These are phyloP conservation scores for Chromobotia macracanthus DNA, from an alignment of 2,797 vertebrate species.

Conservation along the genomic window DNA sequence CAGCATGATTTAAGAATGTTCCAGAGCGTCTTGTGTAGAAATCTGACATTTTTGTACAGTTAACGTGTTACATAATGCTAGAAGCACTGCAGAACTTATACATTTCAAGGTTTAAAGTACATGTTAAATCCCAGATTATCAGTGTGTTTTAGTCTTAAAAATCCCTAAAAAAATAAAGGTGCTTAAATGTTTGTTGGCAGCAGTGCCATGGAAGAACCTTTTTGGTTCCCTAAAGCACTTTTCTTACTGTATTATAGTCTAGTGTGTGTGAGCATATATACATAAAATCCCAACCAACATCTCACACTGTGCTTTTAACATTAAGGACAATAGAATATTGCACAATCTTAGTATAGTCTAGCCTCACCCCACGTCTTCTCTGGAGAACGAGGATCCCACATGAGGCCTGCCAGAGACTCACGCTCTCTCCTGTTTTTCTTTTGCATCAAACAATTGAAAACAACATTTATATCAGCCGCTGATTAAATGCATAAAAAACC, in stretches of 20 bases:
- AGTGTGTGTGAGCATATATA: background rate
- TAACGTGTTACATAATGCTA: background rate
- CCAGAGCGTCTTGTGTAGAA: background rate
- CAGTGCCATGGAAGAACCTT: no score
- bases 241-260: no score
- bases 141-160: no score
- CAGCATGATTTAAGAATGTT: background rate
- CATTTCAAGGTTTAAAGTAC: background rate
- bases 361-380: conserved; percentile 54
- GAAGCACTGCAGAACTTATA: background rate
- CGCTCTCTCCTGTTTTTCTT: conserved; percentile 56
- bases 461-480: background rate
- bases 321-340: conserved; percentile 77
- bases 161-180: background rate
- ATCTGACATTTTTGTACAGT: background rate
- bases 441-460: background rate
- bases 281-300: background rate
- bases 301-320: conserved; percentile 73
- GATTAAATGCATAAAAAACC: no score
- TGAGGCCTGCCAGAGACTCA: conserved; percentile 69
- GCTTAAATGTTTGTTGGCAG: no score
- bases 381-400: conserved; percentile 71
- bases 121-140: background rate
- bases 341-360: conserved; percentile 61
- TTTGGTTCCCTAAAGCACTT: no score